phyloP scores from a whole-genome alignment of 2,888 invertebrate species.

The Hydropsyche betteni region DNA sequence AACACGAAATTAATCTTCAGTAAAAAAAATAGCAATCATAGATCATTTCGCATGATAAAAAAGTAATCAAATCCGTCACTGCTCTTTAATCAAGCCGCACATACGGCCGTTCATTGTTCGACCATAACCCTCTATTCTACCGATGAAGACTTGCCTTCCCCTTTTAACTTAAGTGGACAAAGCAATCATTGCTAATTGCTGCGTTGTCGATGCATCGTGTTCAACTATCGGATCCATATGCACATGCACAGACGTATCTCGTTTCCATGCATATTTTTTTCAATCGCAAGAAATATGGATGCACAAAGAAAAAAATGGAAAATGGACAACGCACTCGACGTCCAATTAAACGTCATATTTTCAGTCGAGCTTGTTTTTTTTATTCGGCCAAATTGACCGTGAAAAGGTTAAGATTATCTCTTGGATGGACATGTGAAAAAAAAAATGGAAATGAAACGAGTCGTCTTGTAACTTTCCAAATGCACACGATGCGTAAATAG shows the following conservation, averaged over 20 bases:
- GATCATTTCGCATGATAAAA: no score
- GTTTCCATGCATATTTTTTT: not conserved
- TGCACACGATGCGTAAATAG: no score
- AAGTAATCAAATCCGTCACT: no score
- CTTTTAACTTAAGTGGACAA: slow-evolving; percentile 27
- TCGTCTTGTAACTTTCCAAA: no score
- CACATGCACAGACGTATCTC: not conserved
- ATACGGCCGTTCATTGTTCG: no score
- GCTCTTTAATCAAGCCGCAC: no score
- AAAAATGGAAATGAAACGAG: no score
- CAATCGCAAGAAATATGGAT: not conserved
- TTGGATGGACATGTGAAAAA: no score
- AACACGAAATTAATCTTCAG: no score
- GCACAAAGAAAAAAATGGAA: not conserved
- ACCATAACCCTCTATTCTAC: no score
- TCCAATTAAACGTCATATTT: not conserved
- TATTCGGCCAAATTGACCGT: slow-evolving; percentile 34
- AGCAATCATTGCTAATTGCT: slow-evolving; percentile 38
- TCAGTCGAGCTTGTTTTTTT: not conserved
- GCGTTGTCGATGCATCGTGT: slow-evolving; percentile 24
- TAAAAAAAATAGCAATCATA: no score
- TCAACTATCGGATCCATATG: not conserved
- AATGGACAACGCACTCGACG: slow-evolving; percentile 12
- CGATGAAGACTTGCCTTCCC: not conserved
- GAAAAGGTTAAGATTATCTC: slow-evolving; percentile 8